phyloP scores from a whole-genome alignment of 1,140 invertebrate species.

The Cyclargus thomasi region DNA sequence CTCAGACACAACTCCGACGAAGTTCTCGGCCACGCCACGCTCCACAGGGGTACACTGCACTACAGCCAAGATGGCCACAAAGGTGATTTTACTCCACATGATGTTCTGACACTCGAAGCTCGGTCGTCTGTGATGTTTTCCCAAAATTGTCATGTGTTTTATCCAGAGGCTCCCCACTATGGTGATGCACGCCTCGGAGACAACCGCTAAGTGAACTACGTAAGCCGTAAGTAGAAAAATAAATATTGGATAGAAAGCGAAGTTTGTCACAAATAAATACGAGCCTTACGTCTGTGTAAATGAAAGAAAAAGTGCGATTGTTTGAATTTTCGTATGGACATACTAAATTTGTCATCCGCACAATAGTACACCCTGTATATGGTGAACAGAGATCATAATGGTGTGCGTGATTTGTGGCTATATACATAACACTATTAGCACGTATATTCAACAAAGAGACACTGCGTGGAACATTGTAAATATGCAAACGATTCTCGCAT shows the following conservation, averaged over 20 bases:
- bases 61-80: slow-evolving; percentile 51
- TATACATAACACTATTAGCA: slow-evolving; percentile 22
- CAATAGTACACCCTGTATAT: slow-evolving; percentile 12
- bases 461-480: slow-evolving; percentile 10
- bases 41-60: slow-evolving; percentile 58
- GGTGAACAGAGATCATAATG: slow-evolving; percentile 21
- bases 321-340: slow-evolving; percentile 57
- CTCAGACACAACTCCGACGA: slow-evolving; percentile 60
- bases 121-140: slow-evolving; percentile 60
- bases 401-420: slow-evolving; percentile 20
- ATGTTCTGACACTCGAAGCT: slow-evolving; percentile 39
- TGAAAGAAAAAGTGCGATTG: slow-evolving; percentile 73
- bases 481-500: slow-evolving; percentile 8
- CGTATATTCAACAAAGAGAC: slow-evolving; percentile 21
- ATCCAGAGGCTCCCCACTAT: slow-evolving; percentile 62
- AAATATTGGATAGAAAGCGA: slow-evolving; percentile 74
- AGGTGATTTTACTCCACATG: slow-evolving; percentile 54
- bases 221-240: slow-evolving; percentile 65
- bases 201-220: slow-evolving; percentile 50
- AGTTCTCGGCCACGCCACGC: slow-evolving; percentile 57
- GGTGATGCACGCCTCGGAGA: slow-evolving; percentile 55
- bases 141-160: slow-evolving; percentile 64
- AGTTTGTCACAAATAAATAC: slow-evolving; percentile 57
- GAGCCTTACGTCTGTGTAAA: slow-evolving; percentile 53
- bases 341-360: slow-evolving; percentile 29